phyloP scores from a whole-genome alignment of 2,888 invertebrate species.

The Plutella xylostella region DNA sequence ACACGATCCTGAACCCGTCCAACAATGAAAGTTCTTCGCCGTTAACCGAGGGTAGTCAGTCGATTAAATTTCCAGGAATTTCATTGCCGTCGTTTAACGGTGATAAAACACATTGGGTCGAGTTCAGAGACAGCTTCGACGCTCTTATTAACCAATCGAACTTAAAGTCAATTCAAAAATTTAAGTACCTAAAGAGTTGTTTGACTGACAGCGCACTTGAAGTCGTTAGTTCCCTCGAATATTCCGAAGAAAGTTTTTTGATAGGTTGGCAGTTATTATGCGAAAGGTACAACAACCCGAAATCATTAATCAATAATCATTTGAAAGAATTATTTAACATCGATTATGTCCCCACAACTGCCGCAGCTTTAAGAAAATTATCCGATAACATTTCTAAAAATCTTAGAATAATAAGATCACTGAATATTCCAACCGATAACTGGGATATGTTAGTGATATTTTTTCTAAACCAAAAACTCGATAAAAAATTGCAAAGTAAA shows the following conservation, averaged over 20 bases:
- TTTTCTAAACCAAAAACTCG: slow-evolving; percentile 3
- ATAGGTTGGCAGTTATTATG: slow-evolving; percentile 14
- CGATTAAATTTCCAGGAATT: background rate
- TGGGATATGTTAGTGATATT: slow-evolving; percentile 12
- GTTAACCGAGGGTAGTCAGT: background rate
- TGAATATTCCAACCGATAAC: background rate
- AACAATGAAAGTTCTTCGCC: no score
- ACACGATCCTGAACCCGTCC: no score
- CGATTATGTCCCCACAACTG: background rate
- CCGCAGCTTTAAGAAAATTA: background rate
- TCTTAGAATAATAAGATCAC: slow-evolving; percentile 1
- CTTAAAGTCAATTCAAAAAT: slow-evolving; percentile 3
- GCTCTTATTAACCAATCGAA: background rate
- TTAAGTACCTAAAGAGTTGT: slow-evolving; percentile 2
- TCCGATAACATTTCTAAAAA: slow-evolving; percentile 8
- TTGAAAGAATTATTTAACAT: slow-evolving; percentile 7
- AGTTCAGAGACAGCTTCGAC: background rate
- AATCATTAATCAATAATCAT: slow-evolving; percentile 11
- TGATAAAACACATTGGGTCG: background rate
- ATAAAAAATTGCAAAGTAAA: background rate
- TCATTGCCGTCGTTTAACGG: background rate
- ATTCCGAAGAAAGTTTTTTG: slow-evolving; percentile 8
- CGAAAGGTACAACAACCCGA: slow-evolving; percentile 13
- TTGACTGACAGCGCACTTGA: background rate
- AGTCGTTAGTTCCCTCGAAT: background rate